Conservation (phyloP, 2,113 vertebrate species). For the Laterallus jamaicensis region DNA sequence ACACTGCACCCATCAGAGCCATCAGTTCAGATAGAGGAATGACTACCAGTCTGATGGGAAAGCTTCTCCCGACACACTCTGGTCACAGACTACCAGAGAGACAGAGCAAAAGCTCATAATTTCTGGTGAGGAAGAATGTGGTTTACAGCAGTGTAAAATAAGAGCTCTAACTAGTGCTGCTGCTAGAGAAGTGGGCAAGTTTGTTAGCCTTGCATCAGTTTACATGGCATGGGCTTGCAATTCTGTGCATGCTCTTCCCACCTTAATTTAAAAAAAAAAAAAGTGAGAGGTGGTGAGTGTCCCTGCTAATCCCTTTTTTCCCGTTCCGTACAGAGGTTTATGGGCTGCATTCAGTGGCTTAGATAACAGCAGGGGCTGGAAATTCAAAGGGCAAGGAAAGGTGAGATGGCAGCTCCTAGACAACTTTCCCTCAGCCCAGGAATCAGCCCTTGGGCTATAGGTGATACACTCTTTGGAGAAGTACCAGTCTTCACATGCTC, state of each 20-base stretch:
- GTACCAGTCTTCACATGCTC: neutral
- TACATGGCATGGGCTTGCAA: neutral
- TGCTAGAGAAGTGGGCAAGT: neutral
- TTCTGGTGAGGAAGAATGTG: neutral
- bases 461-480: neutral
- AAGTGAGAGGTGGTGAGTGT: neutral
- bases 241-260: neutral
- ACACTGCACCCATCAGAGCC: neutral
- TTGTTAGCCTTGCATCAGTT: neutral
- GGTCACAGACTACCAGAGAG: neutral
- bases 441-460: neutral
- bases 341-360: neutral
- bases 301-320: neutral
- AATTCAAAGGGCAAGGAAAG: conserved; percentile 37
- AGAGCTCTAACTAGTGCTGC: neutral
- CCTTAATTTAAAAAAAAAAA: neutral
- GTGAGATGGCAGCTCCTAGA: neutral
- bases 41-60: neutral
- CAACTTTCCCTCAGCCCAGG: neutral
- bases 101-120: neutral
- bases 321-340: neutral
- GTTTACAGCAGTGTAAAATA: neutral
- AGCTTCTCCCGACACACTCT: neutral
- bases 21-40: neutral
- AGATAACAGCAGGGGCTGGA: neutral